Evolutionary conservation across 2,888 invertebrate genomes (phyloP).

Genomic region (Kryphioiulus occultus): DNA sequence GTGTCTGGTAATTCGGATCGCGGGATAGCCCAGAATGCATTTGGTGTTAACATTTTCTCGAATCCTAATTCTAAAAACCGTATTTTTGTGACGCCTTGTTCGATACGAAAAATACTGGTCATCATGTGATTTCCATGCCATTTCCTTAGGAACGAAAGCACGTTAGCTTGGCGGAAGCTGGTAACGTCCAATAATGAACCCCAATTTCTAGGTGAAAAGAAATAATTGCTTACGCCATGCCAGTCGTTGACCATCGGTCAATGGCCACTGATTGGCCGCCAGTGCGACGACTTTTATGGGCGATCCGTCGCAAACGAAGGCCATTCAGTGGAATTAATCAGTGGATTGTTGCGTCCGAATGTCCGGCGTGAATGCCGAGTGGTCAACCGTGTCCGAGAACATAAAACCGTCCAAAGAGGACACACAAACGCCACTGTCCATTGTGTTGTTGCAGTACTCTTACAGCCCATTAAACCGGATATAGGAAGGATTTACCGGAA

Average conservation of each 20-base stretch:
- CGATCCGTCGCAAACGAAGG: background rate
- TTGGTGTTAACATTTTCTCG: too few species aligned
- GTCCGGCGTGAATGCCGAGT: background rate
- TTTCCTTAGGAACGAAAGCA: background rate
- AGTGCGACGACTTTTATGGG: constrained; percentile 13
- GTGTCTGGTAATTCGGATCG: too few species aligned
- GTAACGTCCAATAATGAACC: background rate
- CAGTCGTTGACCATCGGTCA: background rate
- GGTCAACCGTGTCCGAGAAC: constrained; percentile 19
- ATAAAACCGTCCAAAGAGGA: constrained; percentile 10
- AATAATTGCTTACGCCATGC: background rate
- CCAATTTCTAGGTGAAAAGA: background rate
- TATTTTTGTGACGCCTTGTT: too few species aligned
- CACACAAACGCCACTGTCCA: constrained; percentile 14
- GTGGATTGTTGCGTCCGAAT: constrained; percentile 25
- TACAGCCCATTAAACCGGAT: constrained; percentile 26
- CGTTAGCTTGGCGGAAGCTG: background rate
- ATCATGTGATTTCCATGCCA: background rate
- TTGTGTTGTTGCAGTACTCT: background rate
- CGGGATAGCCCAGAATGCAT: too few species aligned
- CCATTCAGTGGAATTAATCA: constrained; percentile 22
- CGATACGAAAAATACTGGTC: background rate
- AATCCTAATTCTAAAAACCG: too few species aligned
- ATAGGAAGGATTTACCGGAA: constrained; percentile 2
- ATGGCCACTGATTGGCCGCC: constrained; percentile 14